Evolutionary conservation across 2,113 vertebrate genomes (phyloP), one percentile per base, ranked within the genome.

Genomic region (Sebastes fasciatus): DNA sequence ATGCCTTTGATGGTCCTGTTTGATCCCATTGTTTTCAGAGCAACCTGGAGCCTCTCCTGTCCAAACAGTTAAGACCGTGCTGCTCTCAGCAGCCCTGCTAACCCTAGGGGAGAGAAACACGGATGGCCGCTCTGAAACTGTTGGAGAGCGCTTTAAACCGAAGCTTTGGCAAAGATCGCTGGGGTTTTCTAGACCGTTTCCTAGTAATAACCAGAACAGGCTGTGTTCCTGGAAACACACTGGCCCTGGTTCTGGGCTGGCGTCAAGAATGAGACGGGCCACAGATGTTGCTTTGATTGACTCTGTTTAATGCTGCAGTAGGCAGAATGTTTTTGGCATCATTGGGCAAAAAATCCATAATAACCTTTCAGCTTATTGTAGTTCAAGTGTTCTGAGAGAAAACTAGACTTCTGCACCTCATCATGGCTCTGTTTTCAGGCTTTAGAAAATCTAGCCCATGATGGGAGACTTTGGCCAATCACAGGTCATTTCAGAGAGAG

Each of bases 1-100:
- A 65, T 51, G 71, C 52, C 77, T 83, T 83, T 84, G 87, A 81
- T 74, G 74, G 42, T 46, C 43, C 6, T 4, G 79, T 86, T 76
- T 86, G 89, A 81, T 77, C 77, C 74, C 21, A 78, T 79, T 90
- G 86, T 90, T 87, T 82, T 74, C 45, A 14, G 75, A 88, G 75
- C 52, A 52, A 87, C 68, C 80, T 80, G 79, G 82, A 87, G 69
- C 79, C 52, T 69, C 64, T 74, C 80, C 83, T 85, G 86, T 87
- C 73, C 73, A 92, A 92, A 89, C 89, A 92, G 34, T 83, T 85
- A 73, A 76, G 86, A 52, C 62, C 68, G 12, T 74, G 76, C 34
- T 34, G 80, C 79, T 77, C 71, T 75, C 62, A 62, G 80, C 74
- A 4, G 42, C 54, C 79, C 40, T 6, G 21, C 76, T 80, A 68